phyloP scores from a whole-genome alignment of 2,797 vertebrate species.

The Natrix natrix region DNA sequence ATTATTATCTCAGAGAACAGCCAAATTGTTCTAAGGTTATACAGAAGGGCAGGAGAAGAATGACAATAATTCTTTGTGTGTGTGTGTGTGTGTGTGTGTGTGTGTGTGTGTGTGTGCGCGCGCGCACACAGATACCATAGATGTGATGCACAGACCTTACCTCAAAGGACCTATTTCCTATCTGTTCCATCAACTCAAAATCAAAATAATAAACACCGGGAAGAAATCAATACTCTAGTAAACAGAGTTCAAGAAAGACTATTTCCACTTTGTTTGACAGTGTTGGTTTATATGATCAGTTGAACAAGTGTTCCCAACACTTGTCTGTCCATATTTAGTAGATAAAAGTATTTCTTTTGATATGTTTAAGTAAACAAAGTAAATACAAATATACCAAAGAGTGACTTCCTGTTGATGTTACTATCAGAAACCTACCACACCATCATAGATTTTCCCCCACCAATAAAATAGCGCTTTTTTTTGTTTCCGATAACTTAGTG shows the following conservation, averaged over 20 bases:
- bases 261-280: neutral
- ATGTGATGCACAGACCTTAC: neutral
- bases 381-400: neutral
- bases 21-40: neutral
- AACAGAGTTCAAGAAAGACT: neutral
- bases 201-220: neutral
- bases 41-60: neutral
- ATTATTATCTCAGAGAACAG: neutral
- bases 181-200: neutral
- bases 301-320: neutral
- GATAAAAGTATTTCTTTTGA: neutral
- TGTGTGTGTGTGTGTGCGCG: neutral
- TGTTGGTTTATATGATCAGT: neutral
- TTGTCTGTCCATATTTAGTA: neutral
- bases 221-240: neutral
- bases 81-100: fast-evolving
- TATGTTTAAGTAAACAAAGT: neutral
- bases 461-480: neutral
- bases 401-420: neutral
- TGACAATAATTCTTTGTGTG: neutral
- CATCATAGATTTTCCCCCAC: neutral
- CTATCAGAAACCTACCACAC: neutral
- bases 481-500: neutral
- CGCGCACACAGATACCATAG: neutral
- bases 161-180: neutral